Evolutionary conservation across 2,113 vertebrate species (phyloP).

Genomic region (Monopterus albus): DNA sequence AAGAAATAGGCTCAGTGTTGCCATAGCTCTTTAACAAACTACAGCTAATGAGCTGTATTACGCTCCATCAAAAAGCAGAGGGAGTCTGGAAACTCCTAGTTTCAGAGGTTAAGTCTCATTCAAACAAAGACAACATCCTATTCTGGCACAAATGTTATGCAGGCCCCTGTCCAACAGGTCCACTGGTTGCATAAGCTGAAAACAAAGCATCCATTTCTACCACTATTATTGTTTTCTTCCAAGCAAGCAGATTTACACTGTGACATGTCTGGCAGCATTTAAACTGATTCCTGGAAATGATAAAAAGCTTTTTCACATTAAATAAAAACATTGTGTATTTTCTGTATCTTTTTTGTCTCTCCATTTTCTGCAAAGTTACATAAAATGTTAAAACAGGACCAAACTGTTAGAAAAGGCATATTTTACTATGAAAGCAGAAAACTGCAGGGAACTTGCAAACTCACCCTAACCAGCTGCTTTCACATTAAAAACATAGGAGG

Average conservation of each 20-base stretch:
- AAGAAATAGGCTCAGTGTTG: background rate
- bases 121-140: conserved; percentile 72
- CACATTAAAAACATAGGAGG: conserved; percentile 21
- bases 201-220: conserved; percentile 76
- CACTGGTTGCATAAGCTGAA: conserved; percentile 68
- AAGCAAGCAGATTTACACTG: conserved; percentile 68
- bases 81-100: conserved; percentile 35
- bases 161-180: conserved; percentile 78
- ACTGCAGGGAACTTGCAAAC: background rate
- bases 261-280: conserved; percentile 69
- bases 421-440: conserved; percentile 10
- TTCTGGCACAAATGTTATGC: conserved; percentile 76
- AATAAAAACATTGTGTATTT: conserved; percentile 39
- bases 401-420: conserved; percentile 37
- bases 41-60: background rate
- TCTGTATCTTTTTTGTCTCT: background rate
- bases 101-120: conserved; percentile 47
- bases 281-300: conserved; percentile 73
- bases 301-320: conserved; percentile 55
- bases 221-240: conserved; percentile 30
- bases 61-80: background rate
- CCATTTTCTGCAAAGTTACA: conserved; percentile 8
- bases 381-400: conserved; percentile 58
- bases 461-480: conserved; percentile 18
- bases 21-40: background rate